Evolutionary conservation across 2,797 vertebrate genomes (phyloP), one percentile per base, ranked within the genome.

Genomic region (Ptychobarbus kaznakovi): DNA sequence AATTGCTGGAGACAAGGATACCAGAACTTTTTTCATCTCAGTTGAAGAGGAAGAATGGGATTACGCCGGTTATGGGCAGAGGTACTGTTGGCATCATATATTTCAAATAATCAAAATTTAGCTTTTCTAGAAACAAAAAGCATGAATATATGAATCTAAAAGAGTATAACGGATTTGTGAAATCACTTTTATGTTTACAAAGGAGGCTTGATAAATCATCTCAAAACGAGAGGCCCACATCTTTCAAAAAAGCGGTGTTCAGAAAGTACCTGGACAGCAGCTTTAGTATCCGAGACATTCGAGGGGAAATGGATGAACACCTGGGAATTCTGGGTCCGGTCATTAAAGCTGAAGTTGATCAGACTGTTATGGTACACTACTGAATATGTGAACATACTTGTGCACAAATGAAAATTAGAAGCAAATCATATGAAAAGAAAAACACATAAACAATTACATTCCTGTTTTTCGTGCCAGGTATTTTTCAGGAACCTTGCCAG

Each of bases 301-400:
- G 84, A 15, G 97, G 97, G 0, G 98, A 99, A 90, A 90, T 96
- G 2, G 94, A 96, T 16, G 96, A 99, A 84, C 98, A 99, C 82
- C 95, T 99, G 3, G 98, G 98, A 65, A 96, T 99, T 90, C 95
- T 99, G 58, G 98, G 98, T 6, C 98, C 98, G 1, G 76, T 99
- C 68, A 97, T 99, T 84, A 96, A 95, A 90, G 97, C 97, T 3
- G 97, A 99, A 91, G 96, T 99, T 85, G 96, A 95, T 0, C 96
- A 99, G 82, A 97, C 94, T 72, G 97, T 99, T 82, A 93, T 96
- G 89, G 98, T 98, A 63, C 15, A n/a, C 51, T 32, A 56, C 32
- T 66, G 28, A 82, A 63, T 42, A 20, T 18, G 2, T 51, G 13
- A 66, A 46, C 9, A 44, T 20, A 32, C 53, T 35, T 63, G 8